Conservation (phyloP, 1,140 invertebrate genomes). For the Scaptomyza hsui region DNA sequence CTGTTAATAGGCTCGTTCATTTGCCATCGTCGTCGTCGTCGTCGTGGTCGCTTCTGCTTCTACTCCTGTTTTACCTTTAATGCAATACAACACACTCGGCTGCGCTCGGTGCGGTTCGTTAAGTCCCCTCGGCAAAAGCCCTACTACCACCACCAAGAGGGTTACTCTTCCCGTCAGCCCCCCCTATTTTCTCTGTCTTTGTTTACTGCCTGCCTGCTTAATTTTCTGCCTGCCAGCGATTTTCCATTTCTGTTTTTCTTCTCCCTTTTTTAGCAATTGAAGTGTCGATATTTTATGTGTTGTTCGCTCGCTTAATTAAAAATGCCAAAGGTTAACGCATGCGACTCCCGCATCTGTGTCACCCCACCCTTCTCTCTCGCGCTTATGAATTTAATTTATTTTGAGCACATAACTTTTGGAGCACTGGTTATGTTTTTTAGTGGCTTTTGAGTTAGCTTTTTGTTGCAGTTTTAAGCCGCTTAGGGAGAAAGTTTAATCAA, state of each 20-base stretch:
- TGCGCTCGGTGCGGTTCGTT: constrained; percentile 79
- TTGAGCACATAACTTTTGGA: constrained; percentile 65
- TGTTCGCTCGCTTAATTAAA: constrained; percentile 79
- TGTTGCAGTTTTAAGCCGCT: constrained; percentile 75
- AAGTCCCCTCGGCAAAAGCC: constrained; percentile 58
- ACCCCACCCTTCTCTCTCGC: neutral
- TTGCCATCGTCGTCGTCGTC: constrained; percentile 43
- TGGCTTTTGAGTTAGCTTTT: constrained; percentile 51
- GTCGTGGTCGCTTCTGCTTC: neutral
- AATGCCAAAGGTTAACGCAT: constrained; percentile 81
- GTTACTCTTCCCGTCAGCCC: too few relatives aligned
- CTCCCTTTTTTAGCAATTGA: constrained; percentile 63
- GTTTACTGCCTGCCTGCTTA: constrained; percentile 56
- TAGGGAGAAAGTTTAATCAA: constrained; percentile 70
- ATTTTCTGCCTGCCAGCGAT: constrained; percentile 73
- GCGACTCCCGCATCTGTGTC: constrained; percentile 30
- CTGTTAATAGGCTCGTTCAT: constrained; percentile 80
- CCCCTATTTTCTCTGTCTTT: neutral
- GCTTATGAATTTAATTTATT: constrained; percentile 77
- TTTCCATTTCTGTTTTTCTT: constrained; percentile 8
- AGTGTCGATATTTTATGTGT: constrained; percentile 81
- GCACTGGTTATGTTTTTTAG: constrained; percentile 51
- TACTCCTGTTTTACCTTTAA: constrained; percentile 65
- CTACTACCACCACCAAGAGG: neutral
- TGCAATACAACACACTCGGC: constrained; percentile 80